Conservation (phyloP, 1,140 invertebrate species). For the Trichonephila clavata region DNA sequence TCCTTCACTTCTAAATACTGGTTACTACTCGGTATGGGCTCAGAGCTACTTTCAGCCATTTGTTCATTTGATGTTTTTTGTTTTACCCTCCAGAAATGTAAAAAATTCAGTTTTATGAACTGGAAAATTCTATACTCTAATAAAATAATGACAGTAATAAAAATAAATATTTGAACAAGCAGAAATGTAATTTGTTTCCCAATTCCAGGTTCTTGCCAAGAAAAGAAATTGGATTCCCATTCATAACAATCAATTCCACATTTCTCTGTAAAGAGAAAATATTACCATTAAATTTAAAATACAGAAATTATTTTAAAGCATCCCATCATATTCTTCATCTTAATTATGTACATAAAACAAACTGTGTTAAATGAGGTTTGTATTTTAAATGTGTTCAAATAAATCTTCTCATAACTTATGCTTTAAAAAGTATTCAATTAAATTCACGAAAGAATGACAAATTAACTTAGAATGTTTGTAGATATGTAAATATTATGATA, state of each 20-base stretch:
- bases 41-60: background rate
- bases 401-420: too few relatives aligned
- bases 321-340: too few relatives aligned
- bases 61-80: background rate
- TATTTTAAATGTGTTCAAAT: too few relatives aligned
- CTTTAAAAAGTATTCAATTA: too few relatives aligned
- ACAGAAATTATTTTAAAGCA: too few relatives aligned
- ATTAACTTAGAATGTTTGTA: too few relatives aligned
- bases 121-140: background rate
- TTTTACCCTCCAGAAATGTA: background rate
- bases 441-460: too few relatives aligned
- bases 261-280: background rate
- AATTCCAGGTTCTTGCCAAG: background rate
- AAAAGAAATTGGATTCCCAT: background rate
- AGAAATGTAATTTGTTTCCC: background rate
- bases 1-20: background rate
- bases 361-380: too few relatives aligned
- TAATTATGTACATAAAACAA: too few relatives aligned
- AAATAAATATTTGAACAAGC: background rate
- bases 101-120: background rate
- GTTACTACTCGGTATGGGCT: background rate
- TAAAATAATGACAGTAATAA: background rate
- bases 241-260: background rate
- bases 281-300: background rate
- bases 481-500: too few relatives aligned